Conservation (phyloP, 1,140 invertebrate species). For the Berghia stephanieae region DNA sequence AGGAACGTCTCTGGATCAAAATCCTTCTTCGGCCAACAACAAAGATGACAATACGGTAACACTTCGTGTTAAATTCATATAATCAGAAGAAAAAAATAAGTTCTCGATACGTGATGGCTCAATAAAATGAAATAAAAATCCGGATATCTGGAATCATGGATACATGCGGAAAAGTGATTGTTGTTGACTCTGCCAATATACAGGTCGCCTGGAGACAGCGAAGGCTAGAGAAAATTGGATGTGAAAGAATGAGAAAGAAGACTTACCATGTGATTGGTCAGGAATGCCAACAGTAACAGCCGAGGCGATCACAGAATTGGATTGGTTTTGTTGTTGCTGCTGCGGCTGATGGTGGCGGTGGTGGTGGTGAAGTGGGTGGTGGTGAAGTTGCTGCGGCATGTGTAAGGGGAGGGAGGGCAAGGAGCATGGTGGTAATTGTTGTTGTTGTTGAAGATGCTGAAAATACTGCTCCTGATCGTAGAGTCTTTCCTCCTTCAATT, state of each 20-base stretch:
- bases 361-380: conserved; percentile 8
- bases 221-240: too few relatives aligned
- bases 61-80: too few relatives aligned
- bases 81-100: too few relatives aligned
- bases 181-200: too few relatives aligned
- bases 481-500: conserved; percentile 20
- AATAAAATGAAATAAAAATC: too few relatives aligned
- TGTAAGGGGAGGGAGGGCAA: conserved; percentile 27
- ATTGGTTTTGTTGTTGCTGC: conserved; percentile 29
- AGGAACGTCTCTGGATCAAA: too few relatives aligned
- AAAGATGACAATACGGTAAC: too few relatives aligned
- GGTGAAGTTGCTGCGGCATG: conserved; percentile 28
- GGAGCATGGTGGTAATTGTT: conserved; percentile 31
- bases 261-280: conserved; percentile 48
- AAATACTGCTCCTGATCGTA: conserved; percentile 26
- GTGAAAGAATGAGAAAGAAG: background rate
- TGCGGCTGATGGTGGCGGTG: conserved; percentile 20
- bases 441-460: background rate
- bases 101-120: too few relatives aligned
- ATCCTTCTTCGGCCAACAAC: too few relatives aligned
- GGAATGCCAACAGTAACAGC: conserved; percentile 48
- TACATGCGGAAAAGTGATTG: too few relatives aligned
- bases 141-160: too few relatives aligned
- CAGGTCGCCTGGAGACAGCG: too few relatives aligned
- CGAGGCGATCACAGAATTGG: conserved; percentile 24